These are phyloP conservation scores for Troilus luridus DNA, from an alignment of 2,888 invertebrate species.

Conservation along the genomic window DNA sequence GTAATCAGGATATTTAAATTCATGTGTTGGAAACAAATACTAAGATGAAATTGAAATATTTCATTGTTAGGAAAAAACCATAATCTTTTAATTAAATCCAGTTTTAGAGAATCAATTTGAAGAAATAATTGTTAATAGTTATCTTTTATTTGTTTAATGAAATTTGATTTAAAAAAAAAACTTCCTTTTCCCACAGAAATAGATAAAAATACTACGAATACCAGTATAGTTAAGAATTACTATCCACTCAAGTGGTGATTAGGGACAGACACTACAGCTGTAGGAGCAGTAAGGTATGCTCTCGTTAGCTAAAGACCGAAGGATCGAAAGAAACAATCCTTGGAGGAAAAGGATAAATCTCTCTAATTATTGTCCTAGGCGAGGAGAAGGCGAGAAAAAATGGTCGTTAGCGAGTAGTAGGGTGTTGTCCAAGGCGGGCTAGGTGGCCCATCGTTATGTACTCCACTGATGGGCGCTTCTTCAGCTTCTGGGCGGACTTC, in stretches of 20 bases:
- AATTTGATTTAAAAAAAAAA: too few relatives aligned
- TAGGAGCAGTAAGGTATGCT: background rate
- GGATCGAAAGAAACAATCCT: conserved; percentile 18
- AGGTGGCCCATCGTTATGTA: conserved; percentile 24
- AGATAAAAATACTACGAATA: too few relatives aligned
- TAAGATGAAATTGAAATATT: too few relatives aligned
- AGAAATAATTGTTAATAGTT: too few relatives aligned
- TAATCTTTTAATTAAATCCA: too few relatives aligned
- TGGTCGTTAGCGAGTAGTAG: background rate
- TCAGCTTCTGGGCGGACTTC: background rate
- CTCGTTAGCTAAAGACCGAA: conserved; percentile 19
- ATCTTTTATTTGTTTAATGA: too few relatives aligned
- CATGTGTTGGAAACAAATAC: too few relatives aligned
- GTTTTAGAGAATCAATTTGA: too few relatives aligned
- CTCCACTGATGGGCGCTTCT: background rate
- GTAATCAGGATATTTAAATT: too few relatives aligned
- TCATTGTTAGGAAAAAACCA: too few relatives aligned
- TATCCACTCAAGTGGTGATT: background rate
- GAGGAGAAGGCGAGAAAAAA: background rate
- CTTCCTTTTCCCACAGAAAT: too few relatives aligned
- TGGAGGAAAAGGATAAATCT: conserved; percentile 26
- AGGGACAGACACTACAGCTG: background rate
- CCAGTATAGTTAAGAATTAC: background rate
- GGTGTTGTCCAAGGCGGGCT: background rate
- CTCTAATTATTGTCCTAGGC: conserved; percentile 31